Base-by-base conservation (phyloP, 2,888 invertebrate genomes). In the Phrixothrix hirtus region DNA sequence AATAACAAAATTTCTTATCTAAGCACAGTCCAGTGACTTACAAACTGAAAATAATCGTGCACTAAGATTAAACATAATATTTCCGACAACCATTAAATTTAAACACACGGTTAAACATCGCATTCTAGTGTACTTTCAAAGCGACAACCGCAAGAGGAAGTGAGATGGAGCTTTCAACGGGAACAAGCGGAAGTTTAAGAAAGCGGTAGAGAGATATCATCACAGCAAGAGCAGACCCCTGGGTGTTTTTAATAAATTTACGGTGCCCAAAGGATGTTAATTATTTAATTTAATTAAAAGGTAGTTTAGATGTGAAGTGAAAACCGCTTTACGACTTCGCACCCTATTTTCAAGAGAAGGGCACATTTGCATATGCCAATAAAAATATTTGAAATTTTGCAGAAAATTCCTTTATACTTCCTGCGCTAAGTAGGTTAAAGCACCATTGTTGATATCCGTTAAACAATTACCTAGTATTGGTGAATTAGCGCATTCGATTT, bases 211-310 rank as follows among this genome's bases (percentile, higher is more conserved):
- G 51, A 62, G 57, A 62, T 59, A 59, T 57, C 58, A 60, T 57
- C 59, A 46, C 51, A 38, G 38, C 43, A 21, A 27, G 45, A 50
- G 49, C 46, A 38, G 43, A 43, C 64, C 60, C 65, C 37, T 17
- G 64, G 61, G 67, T 56, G 62, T 57, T 45, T 60, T 66, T 66
- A 64, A 65, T 64, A 66, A 67, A 66, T 67, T 67, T 63, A 65
- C 58, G 39, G 52, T 62, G 55, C 64, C 63, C 64, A 56, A 54
- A 62, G 64, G 63, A 67, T 65, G 68, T 69, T 69, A 71, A 71
- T 71, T 70, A 70, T 70, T 70, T 70, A 69, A 70, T 70, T 70
- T 70, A 67, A 70, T 70, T 68, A 68, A 66, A 66, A 63, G 66
- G 68, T 66, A 65, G 61, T 65, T 61, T 55, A 54, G 58, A 51